Evolutionary conservation across 2,888 invertebrate genomes (phyloP), one percentile per base, ranked within the genome.

Genomic region (Leptopilina drosophilae): DNA sequence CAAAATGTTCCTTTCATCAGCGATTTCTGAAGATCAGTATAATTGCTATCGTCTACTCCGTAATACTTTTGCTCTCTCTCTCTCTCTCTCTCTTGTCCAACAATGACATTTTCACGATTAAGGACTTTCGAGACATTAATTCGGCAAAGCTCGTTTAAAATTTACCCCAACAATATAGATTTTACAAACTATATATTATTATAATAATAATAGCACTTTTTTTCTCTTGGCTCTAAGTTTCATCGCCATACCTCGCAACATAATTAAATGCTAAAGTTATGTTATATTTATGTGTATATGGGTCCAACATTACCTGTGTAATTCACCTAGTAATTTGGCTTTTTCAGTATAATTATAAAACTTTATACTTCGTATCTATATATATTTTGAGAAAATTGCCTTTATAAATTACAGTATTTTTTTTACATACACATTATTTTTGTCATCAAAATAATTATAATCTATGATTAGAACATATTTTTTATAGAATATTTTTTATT

Each of bases 121-220:
- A 42, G 42, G 42, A 8, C 8, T 42, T 42, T 8, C 8, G 56
- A 33, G 3, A 53, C 53, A 33, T 73, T 26, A 69, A 15, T 56
- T 73, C 9, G 53, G 69, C 6, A 6, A 33, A 69, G 26, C n/a
- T 42, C 42, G 42, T 42, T 33, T 3, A 33, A 33, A 33, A 42
- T 53, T 46, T 15, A 26, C 26, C 53, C 5, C 14, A 73, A n/a
- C 53, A 73, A 56, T 20, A 53, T 20, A 53, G 26, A 6, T 26
- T 11, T 33, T 56, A 53, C 53, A 56, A 20, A 73, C 56, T 56
- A 73, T 69, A 3, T 33, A 33, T 33, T 33, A 33, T 33, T 33
- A 33, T 33, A 33, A 33, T 73, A 73, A 73, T 73, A 73, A 73
- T 73, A 73, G 46, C 33, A 73, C 53, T 73, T 73, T 73, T 66